Percentiles rank a stretch among this genome's conserved stretches.
Evolutionary conservation across 2,888 invertebrate genomes (phyloP).

Genomic region (Conops quadrifasciatus): DNA sequence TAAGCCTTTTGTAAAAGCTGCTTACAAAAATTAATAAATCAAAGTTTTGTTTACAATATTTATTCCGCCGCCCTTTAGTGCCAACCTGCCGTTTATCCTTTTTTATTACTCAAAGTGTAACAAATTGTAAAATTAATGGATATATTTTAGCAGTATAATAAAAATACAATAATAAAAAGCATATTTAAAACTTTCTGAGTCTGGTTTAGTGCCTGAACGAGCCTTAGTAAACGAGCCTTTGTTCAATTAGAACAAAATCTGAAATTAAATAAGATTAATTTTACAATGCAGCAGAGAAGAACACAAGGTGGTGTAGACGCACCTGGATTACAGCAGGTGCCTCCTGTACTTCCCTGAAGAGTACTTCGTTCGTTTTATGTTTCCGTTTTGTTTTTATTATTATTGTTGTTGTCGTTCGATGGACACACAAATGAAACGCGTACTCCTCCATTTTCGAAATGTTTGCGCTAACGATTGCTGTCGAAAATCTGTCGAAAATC

Average conservation of each 20-base stretch:
- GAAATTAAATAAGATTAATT: slow-evolving; percentile 63
- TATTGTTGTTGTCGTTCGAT: slow-evolving; percentile 37
- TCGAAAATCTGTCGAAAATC: slow-evolving; percentile 28
- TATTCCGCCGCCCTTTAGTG: not conserved
- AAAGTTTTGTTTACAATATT: not conserved
- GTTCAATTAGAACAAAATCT: slow-evolving; percentile 57
- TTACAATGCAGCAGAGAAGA: slow-evolving; percentile 5
- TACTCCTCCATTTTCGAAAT: slow-evolving; percentile 45
- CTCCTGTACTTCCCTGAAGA: too few relatives aligned
- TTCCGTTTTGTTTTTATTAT: slow-evolving; percentile 8
- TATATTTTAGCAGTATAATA: too few relatives aligned
- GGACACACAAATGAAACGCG: slow-evolving; percentile 40
- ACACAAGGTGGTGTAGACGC: not conserved
- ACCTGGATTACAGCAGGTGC: slow-evolving; percentile 8
- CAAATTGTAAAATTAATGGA: too few relatives aligned
- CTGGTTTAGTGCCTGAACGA: too few relatives aligned
- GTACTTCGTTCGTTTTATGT: slow-evolving; percentile 34
- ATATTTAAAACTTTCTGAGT: too few relatives aligned
- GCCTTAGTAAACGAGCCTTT: too few relatives aligned
- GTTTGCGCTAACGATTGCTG: slow-evolving; percentile 54
- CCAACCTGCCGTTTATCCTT: too few relatives aligned
- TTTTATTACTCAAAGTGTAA: too few relatives aligned
- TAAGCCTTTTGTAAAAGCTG: slow-evolving; percentile 10
- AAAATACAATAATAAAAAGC: too few relatives aligned
- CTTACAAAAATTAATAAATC: slow-evolving; percentile 26